A percentile compares a stretch with the other conserved stretches of the same genome.
Conservation (phyloP, 2,888 invertebrate species). For the Amiota communis region DNA sequence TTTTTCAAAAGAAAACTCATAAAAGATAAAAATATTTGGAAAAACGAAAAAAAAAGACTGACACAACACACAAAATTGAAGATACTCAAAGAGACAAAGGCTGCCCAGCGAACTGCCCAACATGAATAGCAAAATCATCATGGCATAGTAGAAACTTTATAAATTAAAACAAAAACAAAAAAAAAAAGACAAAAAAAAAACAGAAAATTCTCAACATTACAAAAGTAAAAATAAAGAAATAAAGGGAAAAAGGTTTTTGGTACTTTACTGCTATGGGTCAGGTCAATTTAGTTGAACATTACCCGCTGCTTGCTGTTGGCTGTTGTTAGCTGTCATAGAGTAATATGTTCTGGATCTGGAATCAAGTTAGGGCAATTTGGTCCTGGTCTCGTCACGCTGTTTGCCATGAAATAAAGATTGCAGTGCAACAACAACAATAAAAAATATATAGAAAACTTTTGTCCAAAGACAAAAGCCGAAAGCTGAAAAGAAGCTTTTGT, state of each 20-base stretch:
- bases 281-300: background rate
- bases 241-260: background rate
- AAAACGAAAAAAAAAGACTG: too few species aligned
- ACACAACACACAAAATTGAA: background rate
- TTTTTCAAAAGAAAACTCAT: slow-evolving; percentile 3
- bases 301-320: too few species aligned
- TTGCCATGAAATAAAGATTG: too few species aligned
- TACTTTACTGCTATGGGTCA: background rate
- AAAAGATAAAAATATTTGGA: background rate
- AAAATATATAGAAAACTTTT: background rate
- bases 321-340: too few species aligned
- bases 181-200: background rate
- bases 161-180: background rate
- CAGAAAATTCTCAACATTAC: background rate
- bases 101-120: background rate
- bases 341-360: too few species aligned
- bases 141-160: background rate
- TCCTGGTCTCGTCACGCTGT: too few species aligned
- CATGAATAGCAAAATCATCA: slow-evolving; percentile 8
- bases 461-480: slow-evolving; percentile 27
- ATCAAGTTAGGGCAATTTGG: too few species aligned
- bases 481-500: slow-evolving; percentile 23
- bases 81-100: background rate
- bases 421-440: too few species aligned
- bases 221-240: background rate